Base-by-base conservation (phyloP, 2,888 invertebrate genomes). In the Dichetophora obliterata region DNA sequence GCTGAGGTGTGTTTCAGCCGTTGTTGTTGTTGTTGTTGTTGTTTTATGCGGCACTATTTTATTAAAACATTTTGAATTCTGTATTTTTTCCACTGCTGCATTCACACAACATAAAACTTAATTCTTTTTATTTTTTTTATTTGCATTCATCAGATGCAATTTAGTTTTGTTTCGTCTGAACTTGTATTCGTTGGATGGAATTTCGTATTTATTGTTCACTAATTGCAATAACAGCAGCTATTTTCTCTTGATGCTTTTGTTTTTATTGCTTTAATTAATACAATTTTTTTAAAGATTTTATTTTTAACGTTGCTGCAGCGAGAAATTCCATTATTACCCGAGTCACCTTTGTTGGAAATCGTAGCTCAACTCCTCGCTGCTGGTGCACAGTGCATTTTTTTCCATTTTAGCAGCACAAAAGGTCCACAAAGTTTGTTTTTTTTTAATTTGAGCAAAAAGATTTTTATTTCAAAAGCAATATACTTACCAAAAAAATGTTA, bases 111-210 rank as follows among this genome's bases (percentile, higher is more conserved):
- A 14, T 43, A 43, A 11, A 14, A 43, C 14, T 43, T 1, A 43
- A 43, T 43, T 54, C 19, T 54, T 54, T 54, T 54, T 54, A 1
- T 54, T 19, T 54, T 0, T 27, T 65, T 0, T 8, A 19, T 65
- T 24, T 34, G 66, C 43, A 37, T 66, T 43, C 43, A 66, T 66
- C 66, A n/a, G 66, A 66, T 66, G 22, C 66, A 66, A 66, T 66
- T 66, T 22, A 66, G 37, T 66, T 66, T 22, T 37, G 11, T 34
- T 34, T 19, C n/a, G 5, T 19, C 8, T 37, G 66, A 24, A 22
- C 50, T 11, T 50, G 27, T 50, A 63, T 50, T 24, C 5, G 50
- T 66, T 19, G 48, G 14, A 69, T 50, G 22, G 50, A 24, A 19
- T n/a, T 54, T n/a, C 43, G 43, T 59, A 27, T 11, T 59, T 27